Percentiles rank a stretch among this genome's conserved stretches.
Evolutionary conservation across 1,140 invertebrate species (phyloP).

Genomic region (Zeugodacus cucurbitae): DNA sequence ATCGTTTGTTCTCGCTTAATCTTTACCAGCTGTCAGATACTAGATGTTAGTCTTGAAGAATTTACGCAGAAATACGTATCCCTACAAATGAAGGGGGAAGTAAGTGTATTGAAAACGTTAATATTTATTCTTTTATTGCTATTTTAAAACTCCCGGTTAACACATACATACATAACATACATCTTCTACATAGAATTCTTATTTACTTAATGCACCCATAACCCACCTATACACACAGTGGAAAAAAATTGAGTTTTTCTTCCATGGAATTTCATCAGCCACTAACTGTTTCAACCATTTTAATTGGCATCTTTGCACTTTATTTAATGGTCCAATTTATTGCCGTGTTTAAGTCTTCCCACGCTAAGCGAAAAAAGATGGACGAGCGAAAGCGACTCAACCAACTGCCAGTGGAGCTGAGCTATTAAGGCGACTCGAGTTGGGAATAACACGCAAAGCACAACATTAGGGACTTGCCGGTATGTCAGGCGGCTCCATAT

Average conservation of each 20-base stretch:
- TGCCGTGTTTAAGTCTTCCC: slow-evolving; percentile 17
- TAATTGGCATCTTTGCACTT: slow-evolving; percentile 27
- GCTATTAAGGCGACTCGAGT: background rate
- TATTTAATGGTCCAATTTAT: slow-evolving; percentile 29
- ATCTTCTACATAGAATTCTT: background rate
- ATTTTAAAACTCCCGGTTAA: too few relatives aligned
- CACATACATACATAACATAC: too few relatives aligned
- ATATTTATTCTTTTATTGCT: too few relatives aligned
- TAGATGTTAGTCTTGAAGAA: too few relatives aligned
- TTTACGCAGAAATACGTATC: too few relatives aligned
- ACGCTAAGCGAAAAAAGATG: background rate
- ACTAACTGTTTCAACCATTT: background rate
- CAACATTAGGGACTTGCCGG: background rate
- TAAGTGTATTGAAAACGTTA: too few relatives aligned
- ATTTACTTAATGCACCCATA: background rate
- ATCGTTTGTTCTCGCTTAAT: too few relatives aligned
- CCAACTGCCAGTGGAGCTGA: background rate
- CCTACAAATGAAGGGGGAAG: too few relatives aligned
- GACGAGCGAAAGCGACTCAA: background rate
- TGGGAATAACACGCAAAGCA: slow-evolving; percentile 5
- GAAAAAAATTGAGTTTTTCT: background rate
- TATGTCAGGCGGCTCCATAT: background rate
- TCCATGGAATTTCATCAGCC: slow-evolving; percentile 7
- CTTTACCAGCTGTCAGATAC: too few relatives aligned
- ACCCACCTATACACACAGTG: background rate